Evolutionary conservation across 1,140 invertebrate genomes (phyloP), one percentile per base, ranked within the genome.

Genomic region (Eupristina koningsbergeri): DNA sequence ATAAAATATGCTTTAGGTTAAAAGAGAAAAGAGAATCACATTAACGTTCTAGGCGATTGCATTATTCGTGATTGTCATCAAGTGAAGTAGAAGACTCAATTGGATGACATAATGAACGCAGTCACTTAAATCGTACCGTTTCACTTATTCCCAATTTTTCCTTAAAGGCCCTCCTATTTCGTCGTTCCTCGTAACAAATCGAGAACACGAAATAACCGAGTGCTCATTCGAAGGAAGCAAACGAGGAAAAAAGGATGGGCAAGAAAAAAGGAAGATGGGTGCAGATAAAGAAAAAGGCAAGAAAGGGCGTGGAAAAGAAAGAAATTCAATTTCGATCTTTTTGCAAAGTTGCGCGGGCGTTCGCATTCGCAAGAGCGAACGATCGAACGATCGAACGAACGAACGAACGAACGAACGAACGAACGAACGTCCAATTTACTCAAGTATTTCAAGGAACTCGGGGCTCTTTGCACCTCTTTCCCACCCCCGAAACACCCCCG

Each of bases 241-340:
- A 74, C 34, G 74, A 58, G 9, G 39, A 58, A 58, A 58, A 58
- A 76, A n/a, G 39, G 45, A n/a, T n/a, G 1, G 15, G 29, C 6
- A 74, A n/a, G n/a, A n/a, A n/a, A 31, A 74, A 15, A 50, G 31
- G 45, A 8, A 75, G 50, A 29, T 58, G n/a, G 29, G 31, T 17
- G 36, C 26, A 22, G 15, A 13, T 19, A 47, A 19, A 29, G 53
- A 26, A 71, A 36, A n/a, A 53, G n/a, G 41, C 19, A 26, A 36
- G 36, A 71, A 71, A 41, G 63, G 31, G 53, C 31, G 53, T 9
- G 63, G 50, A 50, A 58, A 45, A 78, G 75, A 73, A 61, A 61
- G 79, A 81, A 85, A 85, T 85, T 85, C 84, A 85, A 85, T 85
- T 85, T 85, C 79, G 84, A 81, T 81, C 61, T 67, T 85, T 85